Percentiles rank a stretch among this genome's conserved stretches.
These are phyloP conservation scores for Aplocera efformata DNA, from an alignment of 2,888 invertebrate species.

Conservation along the genomic window DNA sequence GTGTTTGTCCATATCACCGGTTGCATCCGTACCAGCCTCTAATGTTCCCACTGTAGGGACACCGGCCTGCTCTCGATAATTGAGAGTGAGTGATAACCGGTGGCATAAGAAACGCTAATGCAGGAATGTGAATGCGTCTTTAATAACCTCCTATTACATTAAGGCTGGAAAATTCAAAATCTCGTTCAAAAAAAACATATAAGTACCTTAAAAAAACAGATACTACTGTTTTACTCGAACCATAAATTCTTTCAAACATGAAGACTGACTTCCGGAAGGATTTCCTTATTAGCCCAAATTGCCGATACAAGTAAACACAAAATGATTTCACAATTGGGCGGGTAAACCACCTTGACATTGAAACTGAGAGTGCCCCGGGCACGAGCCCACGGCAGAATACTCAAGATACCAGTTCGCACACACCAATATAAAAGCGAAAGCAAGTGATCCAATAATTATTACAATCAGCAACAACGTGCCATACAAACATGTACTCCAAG, in stretches of 20 bases:
- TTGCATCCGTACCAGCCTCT: too few species aligned
- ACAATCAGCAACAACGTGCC: constrained; percentile 56
- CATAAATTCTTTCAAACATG: neutral
- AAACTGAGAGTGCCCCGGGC: constrained; percentile 54
- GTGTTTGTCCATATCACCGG: too few species aligned
- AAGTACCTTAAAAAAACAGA: too few species aligned
- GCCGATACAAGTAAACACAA: constrained; percentile 19
- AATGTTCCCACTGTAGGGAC: too few species aligned
- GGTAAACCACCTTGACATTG: constrained; percentile 64
- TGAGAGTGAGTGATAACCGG: too few species aligned
- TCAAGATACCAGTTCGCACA: constrained; percentile 53
- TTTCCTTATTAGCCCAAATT: constrained; percentile 33
- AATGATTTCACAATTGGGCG: constrained; percentile 44
- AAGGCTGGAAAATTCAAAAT: too few species aligned
- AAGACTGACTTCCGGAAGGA: constrained; percentile 34
- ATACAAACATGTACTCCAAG: constrained; percentile 73
- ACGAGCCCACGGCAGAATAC: constrained; percentile 22
- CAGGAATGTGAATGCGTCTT: too few species aligned
- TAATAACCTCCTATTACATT: too few species aligned
- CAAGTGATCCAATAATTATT: constrained; percentile 62
- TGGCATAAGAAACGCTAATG: too few species aligned
- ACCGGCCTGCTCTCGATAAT: too few species aligned
- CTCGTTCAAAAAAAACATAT: too few species aligned
- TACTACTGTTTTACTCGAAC: too few species aligned
- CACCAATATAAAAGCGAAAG: constrained; percentile 69